Percentiles rank a stretch among this genome's conserved stretches.
phyloP scores from a whole-genome alignment of 2,888 invertebrate species.

The Agrochola litura region DNA sequence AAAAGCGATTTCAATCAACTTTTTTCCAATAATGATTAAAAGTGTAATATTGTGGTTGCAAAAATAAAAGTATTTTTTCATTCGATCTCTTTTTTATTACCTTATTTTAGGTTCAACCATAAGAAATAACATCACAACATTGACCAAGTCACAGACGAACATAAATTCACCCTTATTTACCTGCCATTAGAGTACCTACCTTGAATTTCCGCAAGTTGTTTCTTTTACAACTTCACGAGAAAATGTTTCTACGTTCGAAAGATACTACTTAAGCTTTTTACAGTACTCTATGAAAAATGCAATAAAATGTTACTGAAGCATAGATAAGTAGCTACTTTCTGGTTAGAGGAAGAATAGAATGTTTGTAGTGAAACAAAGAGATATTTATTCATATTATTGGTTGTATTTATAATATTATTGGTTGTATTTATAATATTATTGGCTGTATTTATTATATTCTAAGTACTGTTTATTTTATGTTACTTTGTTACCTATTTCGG shows the following conservation, averaged over 20 bases:
- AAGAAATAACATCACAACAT: not conserved
- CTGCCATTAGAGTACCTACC: slow-evolving; percentile 8
- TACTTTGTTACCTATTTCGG: no score
- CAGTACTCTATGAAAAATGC: slow-evolving; percentile 10
- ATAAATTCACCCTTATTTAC: slow-evolving; percentile 20
- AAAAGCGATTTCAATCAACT: not conserved
- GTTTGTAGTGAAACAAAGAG: not conserved
- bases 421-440: no score
- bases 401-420: no score
- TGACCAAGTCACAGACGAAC: not conserved
- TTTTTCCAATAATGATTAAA: not conserved
- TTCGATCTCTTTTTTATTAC: no score
- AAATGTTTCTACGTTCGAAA: slow-evolving; percentile 26
- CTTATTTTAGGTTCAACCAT: no score
- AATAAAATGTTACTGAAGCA: slow-evolving; percentile 16
- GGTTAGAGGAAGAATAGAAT: not conserved
- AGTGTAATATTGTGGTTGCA: not conserved
- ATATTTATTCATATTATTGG: no score
- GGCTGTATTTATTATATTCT: no score
- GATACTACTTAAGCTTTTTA: slow-evolving; percentile 22
- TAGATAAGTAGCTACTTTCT: slow-evolving; percentile 18
- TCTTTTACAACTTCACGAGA: slow-evolving; percentile 29
- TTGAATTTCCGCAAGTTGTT: slow-evolving; percentile 28
- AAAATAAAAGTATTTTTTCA: no score
- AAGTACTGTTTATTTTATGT: no score